Conservation (phyloP, 2,797 vertebrate genomes). For the Poecile montanus region DNA sequence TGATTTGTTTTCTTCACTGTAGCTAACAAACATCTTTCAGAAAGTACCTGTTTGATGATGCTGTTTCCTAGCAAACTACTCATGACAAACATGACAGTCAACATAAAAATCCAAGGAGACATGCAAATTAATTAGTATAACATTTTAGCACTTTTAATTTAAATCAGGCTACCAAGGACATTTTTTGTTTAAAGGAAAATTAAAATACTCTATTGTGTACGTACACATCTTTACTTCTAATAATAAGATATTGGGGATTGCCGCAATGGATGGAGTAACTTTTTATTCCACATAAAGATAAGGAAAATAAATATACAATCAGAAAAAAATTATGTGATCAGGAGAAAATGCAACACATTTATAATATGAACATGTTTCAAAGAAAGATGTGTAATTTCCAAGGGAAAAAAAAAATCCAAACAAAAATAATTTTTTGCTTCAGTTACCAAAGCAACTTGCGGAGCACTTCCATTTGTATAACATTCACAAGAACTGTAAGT, state of each 20-base stretch:
- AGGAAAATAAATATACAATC: neutral
- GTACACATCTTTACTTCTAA: neutral
- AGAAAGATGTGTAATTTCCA: neutral
- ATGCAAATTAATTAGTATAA: neutral
- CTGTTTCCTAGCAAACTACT: neutral
- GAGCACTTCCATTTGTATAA: neutral
- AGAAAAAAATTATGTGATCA: neutral
- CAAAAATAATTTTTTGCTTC: neutral
- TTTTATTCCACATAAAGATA: neutral
- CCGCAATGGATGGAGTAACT: neutral
- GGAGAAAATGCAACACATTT: neutral
- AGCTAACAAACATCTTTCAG: neutral
- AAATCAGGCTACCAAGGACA: neutral
- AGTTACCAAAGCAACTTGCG: neutral
- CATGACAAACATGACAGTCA: neutral
- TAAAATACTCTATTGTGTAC: neutral
- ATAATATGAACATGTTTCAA: neutral
- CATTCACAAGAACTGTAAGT: neutral
- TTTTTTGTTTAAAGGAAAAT: neutral
- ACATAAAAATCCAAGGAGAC: neutral
- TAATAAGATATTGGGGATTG: neutral
- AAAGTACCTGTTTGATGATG: neutral
- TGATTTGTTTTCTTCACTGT: neutral
- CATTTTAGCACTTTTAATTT: neutral
- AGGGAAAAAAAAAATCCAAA: no score